Base-by-base conservation (phyloP, 2,888 invertebrate genomes). In the Drosophila affinis region DNA sequence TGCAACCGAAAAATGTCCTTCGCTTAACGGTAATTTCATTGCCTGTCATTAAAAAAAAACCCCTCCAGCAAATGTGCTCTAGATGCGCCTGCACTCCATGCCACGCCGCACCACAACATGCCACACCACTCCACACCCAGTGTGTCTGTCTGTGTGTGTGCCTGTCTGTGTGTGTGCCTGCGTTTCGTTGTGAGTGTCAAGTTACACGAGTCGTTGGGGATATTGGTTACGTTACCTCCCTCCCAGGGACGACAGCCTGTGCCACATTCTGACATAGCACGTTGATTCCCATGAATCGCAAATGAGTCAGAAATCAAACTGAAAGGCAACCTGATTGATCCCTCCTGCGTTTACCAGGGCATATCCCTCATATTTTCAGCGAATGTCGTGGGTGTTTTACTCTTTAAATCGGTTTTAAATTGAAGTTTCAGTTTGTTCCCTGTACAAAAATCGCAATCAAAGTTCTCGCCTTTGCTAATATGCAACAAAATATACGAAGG, bases 11-110 rank as follows among this genome's bases (percentile, higher is more conserved):
- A 64, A 64, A 64, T 60, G 52, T 62, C n/a, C 68, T 79, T 77
- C 51, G 58, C 70, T 76, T 72, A 73, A 70, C 67, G 79, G 77
- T 87, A 83, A 87, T 85, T 77, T 82, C 80, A 85, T 85, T 83
- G 69, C 59, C 71, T 71, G 68, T 87, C 79, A 87, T 87, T 87
- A 87, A 83, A 68, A 27, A 49, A 72, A 61, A 24, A 9, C 24
- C 45, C 27, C 56, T 14, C 27, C 44, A 54, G 18, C 45, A 44
- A 21, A 34, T 60, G 56, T 52, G 17, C 29, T 9, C 7, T 9
- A 29, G 29, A 29, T 29, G 29, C 9, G 29, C 29, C 17, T 44
- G 44, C 17, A 39, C 14, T 39, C 39, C 39, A 39, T 14, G 1
- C 39, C 6, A 14, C 39, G 2, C 14, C 34, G 5, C 34, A 5